Conservation (phyloP, 2,888 invertebrate species). For the Thereva unica region DNA sequence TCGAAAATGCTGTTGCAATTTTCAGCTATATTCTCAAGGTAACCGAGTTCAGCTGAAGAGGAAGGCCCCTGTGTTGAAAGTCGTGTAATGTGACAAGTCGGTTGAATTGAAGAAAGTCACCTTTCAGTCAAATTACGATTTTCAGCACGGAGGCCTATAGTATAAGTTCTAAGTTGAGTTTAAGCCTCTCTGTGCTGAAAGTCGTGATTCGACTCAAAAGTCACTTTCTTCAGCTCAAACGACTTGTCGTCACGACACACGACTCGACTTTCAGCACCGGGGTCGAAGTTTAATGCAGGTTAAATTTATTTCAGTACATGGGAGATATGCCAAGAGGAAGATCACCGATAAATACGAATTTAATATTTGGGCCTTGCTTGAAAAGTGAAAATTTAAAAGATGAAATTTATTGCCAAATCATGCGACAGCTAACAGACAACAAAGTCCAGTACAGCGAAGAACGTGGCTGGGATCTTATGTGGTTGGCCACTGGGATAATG, state of each 20-base stretch:
- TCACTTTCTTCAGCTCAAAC: no score
- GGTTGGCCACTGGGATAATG: slow-evolving; percentile 86
- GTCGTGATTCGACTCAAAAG: no score
- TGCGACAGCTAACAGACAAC: slow-evolving; percentile 92
- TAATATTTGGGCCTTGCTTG: slow-evolving; percentile 80
- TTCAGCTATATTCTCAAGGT: slow-evolving; percentile 77
- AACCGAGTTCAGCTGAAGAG: slow-evolving; percentile 48
- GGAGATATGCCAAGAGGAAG: slow-evolving; percentile 87
- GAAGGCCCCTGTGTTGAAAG: no score
- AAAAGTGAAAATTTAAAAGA: slow-evolving; percentile 78
- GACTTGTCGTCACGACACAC: no score
- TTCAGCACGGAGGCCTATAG: no score
- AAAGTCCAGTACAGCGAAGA: slow-evolving; percentile 81
- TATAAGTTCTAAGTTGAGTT: no score
- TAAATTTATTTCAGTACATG: slow-evolving; percentile 66
- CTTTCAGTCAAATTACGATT: no score
- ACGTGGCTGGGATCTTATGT: slow-evolving; percentile 93
- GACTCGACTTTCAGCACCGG: no score
- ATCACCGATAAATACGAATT: slow-evolving; percentile 80
- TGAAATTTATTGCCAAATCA: slow-evolving; percentile 91
- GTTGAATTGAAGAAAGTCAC: no score
- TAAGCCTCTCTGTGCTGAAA: no score
- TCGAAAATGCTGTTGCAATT: slow-evolving; percentile 73
- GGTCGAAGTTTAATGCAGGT: not conserved
- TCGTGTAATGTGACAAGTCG: no score